Evolutionary conservation across 1,140 invertebrate species (phyloP), one percentile per base, ranked within the genome.

Genomic region (Cyphomyrmex costatus): DNA sequence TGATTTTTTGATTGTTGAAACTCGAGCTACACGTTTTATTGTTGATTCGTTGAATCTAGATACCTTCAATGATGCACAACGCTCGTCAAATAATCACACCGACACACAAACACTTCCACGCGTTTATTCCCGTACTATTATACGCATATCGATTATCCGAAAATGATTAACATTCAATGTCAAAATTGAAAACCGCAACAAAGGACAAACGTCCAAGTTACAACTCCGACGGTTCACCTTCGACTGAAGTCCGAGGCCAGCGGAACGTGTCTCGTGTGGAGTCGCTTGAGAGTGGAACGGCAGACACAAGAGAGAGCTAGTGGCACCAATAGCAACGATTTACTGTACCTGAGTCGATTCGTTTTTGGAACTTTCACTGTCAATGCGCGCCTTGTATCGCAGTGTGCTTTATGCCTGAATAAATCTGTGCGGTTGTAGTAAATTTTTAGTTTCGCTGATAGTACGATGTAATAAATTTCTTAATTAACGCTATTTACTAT

Each of bases 311-410:
- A 80, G 88, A 79, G 70, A 77, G 73, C 85, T 74, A 89, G 85
- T 21, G 49, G 49, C 49, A 68, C 21, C 61, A 36, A 65, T 46
- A 36, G 46, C 36, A 36, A 61, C 30, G 12, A n/a, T 14, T 76
- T 74, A 16, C 70, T n/a, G 70, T 49, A 76, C 27, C 30, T 30
- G 49, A 14, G 33, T 24, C 49, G 49, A 80, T 56, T 8, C 30
- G 77, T 27, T 74, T 89, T 51, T 66, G 68, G 65, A 84, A 91
- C 93, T 94, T 94, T 94, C 93, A 93, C 93, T 93, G 92, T 93
- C 92, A 89, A 86, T 86, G 89, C 79, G 90, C 89, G 91, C 89
- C 91, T 89, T 87, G 80, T 88, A 86, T 85, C 65, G 65, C 84
- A 58, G 77, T 86, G 85, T 87, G 78, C 61, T 82, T 65, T 71